Evolutionary conservation across 2,113 vertebrate species (phyloP), one percentile per base, ranked within the genome.

Genomic region (Myxocyprinus asiaticus): DNA sequence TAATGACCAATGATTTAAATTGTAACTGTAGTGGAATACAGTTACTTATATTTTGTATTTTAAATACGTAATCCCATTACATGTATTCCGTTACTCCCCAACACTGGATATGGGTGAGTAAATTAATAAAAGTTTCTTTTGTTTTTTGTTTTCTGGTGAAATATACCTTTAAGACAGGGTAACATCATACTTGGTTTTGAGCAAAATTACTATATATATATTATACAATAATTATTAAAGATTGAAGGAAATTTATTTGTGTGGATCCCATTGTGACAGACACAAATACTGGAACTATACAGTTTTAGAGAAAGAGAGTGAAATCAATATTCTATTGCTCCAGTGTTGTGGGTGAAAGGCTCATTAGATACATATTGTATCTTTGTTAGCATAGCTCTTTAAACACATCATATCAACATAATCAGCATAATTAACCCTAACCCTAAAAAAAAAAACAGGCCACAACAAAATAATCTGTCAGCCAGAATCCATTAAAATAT

Each of bases 371-470:
- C 22, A 72, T 42, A 77, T 59, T n/a, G n/a, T n/a, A n/a, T n/a
- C 79, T 88, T 86, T 22, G 64, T 90, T 90, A 88, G 74, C 75
- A 51, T 33, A 83, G 83, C 84, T 83, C 80, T 88, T 84, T 87
- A 89, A 89, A 82, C 87, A 85, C 82, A 84, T 82, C 88, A 88
- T 86, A 83, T 82, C 77, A n/a, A 66, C 77, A 81, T 84, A 85
- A 90, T 90, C 85, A 87, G 87, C n/a, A n/a, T n/a, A n/a, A n/a
- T n/a, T n/a, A n/a, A n/a, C n/a, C n/a, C n/a, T n/a, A n/a, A n/a
- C n/a, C n/a, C n/a, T n/a, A n/a, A n/a, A n/a, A n/a, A n/a, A 76
- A 69, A 92, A 92, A 89, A 80, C 86, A 87, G 88, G 87, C 88
- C 87, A 88, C 72, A 83, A 81, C 85, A 83, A 86, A 88, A 85